Evolutionary conservation across 1,140 invertebrate species (phyloP).

Genomic region (Cyclargus thomasi): DNA sequence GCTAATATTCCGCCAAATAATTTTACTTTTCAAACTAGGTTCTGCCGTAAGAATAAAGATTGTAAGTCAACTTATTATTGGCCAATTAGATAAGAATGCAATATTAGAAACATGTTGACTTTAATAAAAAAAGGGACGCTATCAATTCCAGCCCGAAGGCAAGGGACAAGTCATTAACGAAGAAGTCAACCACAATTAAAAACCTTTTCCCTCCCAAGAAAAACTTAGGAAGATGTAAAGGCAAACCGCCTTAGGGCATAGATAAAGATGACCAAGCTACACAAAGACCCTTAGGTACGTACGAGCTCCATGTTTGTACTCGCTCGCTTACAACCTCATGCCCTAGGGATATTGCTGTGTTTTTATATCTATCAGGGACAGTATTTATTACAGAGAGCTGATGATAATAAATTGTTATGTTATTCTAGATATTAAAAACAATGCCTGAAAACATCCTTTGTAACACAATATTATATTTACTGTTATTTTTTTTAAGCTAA

Average conservation of each 20-base stretch:
- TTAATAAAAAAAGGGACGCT: background rate
- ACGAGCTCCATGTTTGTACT: background rate
- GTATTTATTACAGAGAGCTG: background rate
- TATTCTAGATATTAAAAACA: too few relatives aligned
- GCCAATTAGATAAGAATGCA: too few relatives aligned
- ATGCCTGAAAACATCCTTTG: too few relatives aligned
- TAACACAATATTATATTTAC: too few relatives aligned
- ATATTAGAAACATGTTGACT: background rate
- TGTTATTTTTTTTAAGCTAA: too few relatives aligned
- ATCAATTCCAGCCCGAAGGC: background rate
- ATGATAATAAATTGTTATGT: too few relatives aligned
- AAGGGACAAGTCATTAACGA: background rate
- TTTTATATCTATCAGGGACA: background rate
- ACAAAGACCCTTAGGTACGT: background rate
- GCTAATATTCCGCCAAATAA: background rate
- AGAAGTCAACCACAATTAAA: background rate
- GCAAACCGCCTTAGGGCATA: background rate
- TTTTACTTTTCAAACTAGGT: background rate
- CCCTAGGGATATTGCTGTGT: background rate
- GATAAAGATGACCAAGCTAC: slow-evolving; percentile 4
- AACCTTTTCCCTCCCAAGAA: background rate
- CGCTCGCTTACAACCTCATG: background rate
- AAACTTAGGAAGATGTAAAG: background rate
- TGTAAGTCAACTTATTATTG: too few relatives aligned
- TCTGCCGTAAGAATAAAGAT: too few relatives aligned